Evolutionary conservation across 2,113 vertebrate species (phyloP), one percentile per base, ranked within the genome.

Genomic region (Sciurus niger): DNA sequence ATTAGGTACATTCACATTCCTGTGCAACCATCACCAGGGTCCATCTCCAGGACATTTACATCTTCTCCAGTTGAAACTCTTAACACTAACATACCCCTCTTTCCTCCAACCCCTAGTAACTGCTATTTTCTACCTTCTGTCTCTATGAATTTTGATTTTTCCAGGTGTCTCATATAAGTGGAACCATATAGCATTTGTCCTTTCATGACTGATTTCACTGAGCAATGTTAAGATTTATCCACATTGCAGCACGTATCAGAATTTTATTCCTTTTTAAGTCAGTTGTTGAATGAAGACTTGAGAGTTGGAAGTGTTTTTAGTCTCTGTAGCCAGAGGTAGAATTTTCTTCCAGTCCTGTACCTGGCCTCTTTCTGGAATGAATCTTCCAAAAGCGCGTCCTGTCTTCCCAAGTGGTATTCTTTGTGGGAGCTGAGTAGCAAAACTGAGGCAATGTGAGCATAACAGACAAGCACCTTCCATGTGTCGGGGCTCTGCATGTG

Each of bases 241-340:
- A 2, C 20, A 13, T 77, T 11, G 16, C 18, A 65, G 53, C 11
- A 6, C 20, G 2, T 73, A 11, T 65, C 60, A 60, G 22, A 92
- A 83, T 89, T 74, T 78, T 30, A 58, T 86, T 92, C 40, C 67
- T 88, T 83, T 40, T 80, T 32, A 77, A 88, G n/a, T 84, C 40
- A 89, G 34, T 40, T 8, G 1, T 78, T 70, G 65, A 87, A 37
- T 77, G 34, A 78, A 25, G 74, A 95, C 60, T 79, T 2, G 2
- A 74, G 63, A 76, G 80, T 74, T 86, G 43, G 55, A 11, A 51
- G 37, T 84, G 76, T 72, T 94, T 93, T 86, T 83, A 73, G 67
- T 93, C 85, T 93, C 55, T 72, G 32, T 87, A 88, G 43, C 80
- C 60, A 94, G 74, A 79, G 34, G 67, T 83, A 28, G 43, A 58